Conservation (phyloP, 2,888 invertebrate species). For the Phragmatobia fuliginosa region DNA sequence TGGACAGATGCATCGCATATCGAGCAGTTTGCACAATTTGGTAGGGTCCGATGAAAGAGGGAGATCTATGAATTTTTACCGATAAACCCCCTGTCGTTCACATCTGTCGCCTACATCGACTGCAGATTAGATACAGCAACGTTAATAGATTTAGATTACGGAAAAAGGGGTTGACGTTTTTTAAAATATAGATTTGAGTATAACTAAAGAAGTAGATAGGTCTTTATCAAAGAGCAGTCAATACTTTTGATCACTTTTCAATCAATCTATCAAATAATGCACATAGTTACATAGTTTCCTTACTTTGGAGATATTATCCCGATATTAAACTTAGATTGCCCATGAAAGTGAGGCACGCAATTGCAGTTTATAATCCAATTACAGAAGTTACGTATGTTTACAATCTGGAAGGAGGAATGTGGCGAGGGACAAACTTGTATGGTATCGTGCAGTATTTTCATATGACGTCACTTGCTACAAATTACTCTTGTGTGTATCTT, state of each 20-base stretch:
- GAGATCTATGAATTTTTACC: constrained; percentile 77
- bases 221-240: not conserved
- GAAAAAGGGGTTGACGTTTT: constrained; percentile 15
- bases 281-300: not conserved
- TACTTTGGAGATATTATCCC: constrained; percentile 24
- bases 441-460: constrained; percentile 60
- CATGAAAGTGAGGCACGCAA: constrained; percentile 57
- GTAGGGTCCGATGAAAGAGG: constrained; percentile 76
- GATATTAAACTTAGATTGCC: constrained; percentile 44
- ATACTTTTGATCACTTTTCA: not conserved
- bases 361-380: constrained; percentile 74
- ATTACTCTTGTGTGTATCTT: not conserved
- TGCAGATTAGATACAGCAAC: constrained; percentile 79
- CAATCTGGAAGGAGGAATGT: constrained; percentile 63
- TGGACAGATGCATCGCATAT: constrained; percentile 82
- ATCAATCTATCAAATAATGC: not conserved
- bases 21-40: constrained; percentile 81
- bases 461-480: constrained; percentile 44
- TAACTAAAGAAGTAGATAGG: not conserved
- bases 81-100: constrained; percentile 78
- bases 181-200: not conserved
- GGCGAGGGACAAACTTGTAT: constrained; percentile 64
- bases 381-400: constrained; percentile 63
- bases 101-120: constrained; percentile 80
- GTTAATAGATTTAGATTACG: constrained; percentile 81